These are phyloP conservation scores for Callocephalon fimbriatum DNA, from an alignment of 2,113 vertebrate species.

Conservation along the genomic window DNA sequence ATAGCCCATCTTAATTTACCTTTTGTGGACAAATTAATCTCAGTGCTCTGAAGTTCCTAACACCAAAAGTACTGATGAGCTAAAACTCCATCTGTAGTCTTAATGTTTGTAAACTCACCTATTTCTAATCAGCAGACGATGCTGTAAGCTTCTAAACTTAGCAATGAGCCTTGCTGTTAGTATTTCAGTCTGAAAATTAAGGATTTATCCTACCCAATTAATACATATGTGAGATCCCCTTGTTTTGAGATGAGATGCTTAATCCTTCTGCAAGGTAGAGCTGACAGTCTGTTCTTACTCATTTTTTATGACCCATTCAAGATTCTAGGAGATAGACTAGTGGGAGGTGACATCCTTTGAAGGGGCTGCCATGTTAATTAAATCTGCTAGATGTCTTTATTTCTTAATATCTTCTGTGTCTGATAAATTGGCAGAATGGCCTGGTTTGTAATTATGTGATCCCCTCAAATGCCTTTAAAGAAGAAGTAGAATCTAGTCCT, in stretches of 20 bases:
- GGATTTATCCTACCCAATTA: not conserved
- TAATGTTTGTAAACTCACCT: not conserved
- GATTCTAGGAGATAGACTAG: not conserved
- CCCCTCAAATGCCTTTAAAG: not conserved
- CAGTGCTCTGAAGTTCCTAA: not conserved
- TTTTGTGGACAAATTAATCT: not conserved
- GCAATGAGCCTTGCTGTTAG: not conserved
- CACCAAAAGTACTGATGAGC: not conserved
- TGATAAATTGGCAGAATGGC: not conserved
- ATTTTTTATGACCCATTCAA: not conserved
- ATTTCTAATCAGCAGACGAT: not conserved
- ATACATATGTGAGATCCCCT: not conserved
- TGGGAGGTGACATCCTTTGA: not conserved
- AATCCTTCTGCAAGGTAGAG: not conserved
- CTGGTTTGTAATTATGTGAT: not conserved
- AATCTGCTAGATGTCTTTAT: not conserved
- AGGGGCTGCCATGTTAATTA: not conserved
- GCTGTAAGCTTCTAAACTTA: not conserved
- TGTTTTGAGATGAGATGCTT: not conserved
- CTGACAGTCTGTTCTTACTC: not conserved
- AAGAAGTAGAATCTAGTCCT: not conserved
- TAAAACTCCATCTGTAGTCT: not conserved
- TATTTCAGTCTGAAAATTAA: not conserved
- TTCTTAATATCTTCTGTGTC: not conserved
- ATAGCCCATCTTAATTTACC: not conserved